Percentiles rank a stretch among this genome's conserved stretches.
phyloP scores from a whole-genome alignment of 2,888 invertebrate genomes.

The Torymus texanus region DNA sequence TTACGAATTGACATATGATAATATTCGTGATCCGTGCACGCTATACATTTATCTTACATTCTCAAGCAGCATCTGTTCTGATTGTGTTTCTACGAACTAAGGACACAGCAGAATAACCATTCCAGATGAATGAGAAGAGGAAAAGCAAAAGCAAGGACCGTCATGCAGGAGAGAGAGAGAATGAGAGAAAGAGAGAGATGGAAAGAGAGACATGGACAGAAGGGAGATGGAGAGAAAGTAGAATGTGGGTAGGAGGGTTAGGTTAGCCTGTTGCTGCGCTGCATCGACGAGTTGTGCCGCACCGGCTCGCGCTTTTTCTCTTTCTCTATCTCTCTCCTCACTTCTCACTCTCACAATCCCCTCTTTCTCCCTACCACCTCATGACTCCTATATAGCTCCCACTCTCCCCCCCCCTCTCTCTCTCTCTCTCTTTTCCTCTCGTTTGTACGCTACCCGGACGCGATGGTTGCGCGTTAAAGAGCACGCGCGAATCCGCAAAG shows the following conservation, averaged over 20 bases:
- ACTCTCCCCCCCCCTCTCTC: neutral
- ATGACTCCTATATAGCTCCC: neutral
- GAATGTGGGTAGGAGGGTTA: neutral
- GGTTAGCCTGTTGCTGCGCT: constrained; percentile 34
- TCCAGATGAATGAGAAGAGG: neutral
- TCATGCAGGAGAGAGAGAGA: neutral
- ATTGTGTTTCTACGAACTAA: neutral
- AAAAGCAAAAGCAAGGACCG: neutral
- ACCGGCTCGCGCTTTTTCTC: constrained; percentile 4
- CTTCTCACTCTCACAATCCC: neutral
- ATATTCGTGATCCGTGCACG: neutral
- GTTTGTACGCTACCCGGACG: neutral
- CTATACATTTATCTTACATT: neutral
- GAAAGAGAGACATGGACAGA: neutral
- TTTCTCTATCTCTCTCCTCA: neutral
- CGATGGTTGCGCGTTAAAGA: no score
- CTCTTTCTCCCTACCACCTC: neutral
- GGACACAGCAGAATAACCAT: neutral
- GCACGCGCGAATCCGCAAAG: no score
- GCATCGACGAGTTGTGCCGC: constrained; percentile 21
- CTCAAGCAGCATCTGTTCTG: neutral
- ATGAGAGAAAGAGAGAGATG: neutral
- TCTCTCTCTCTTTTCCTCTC: constrained; percentile 1
- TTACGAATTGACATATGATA: neutral
- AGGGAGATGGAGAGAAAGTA: neutral